Percentiles rank a stretch among this genome's conserved stretches.
Conservation (phyloP, 2,888 invertebrate species). For the Temnothorax unifasciatus region DNA sequence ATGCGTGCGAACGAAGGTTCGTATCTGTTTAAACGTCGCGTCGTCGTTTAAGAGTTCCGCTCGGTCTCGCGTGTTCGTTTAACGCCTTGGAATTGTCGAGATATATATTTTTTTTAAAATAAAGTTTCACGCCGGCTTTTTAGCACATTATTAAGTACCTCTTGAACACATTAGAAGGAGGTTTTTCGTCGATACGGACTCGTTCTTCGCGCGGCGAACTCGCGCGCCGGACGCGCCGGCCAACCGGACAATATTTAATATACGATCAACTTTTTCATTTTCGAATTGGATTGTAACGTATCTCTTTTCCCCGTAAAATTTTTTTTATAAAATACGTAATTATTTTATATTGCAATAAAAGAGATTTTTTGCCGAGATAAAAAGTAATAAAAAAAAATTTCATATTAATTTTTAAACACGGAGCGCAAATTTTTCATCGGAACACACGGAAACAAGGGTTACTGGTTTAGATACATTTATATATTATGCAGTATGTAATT, state of each 20-base stretch:
- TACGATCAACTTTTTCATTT: slow-evolving; percentile 54
- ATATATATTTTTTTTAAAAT: not conserved
- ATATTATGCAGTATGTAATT: slow-evolving; percentile 55
- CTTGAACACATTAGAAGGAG: slow-evolving; percentile 1
- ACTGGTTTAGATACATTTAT: slow-evolving; percentile 54
- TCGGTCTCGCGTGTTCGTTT: slow-evolving; percentile 34
- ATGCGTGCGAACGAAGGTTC: slow-evolving; percentile 34
- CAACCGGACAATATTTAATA: slow-evolving; percentile 51
- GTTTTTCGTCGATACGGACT: slow-evolving; percentile 25
- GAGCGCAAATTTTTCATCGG: slow-evolving; percentile 52
- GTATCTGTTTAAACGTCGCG: slow-evolving; percentile 40
- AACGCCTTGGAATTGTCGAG: slow-evolving; percentile 32
- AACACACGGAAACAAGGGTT: slow-evolving; percentile 52
- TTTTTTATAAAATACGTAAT: slow-evolving; percentile 58
- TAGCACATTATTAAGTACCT: slow-evolving; percentile 15
- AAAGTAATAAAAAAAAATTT: slow-evolving; percentile 56
- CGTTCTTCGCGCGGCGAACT: slow-evolving; percentile 4
- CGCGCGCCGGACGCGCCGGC: not conserved
- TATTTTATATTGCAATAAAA: slow-evolving; percentile 59
- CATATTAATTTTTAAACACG: slow-evolving; percentile 57
- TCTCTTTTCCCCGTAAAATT: slow-evolving; percentile 42
- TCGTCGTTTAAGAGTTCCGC: slow-evolving; percentile 30
- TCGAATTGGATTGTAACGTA: slow-evolving; percentile 41
- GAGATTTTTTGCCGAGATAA: slow-evolving; percentile 56
- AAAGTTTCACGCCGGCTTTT: not conserved